Percentiles rank a stretch among this genome's conserved stretches.
Conservation (phyloP, 1,140 invertebrate genomes). For the Lordiphosa collinella region DNA sequence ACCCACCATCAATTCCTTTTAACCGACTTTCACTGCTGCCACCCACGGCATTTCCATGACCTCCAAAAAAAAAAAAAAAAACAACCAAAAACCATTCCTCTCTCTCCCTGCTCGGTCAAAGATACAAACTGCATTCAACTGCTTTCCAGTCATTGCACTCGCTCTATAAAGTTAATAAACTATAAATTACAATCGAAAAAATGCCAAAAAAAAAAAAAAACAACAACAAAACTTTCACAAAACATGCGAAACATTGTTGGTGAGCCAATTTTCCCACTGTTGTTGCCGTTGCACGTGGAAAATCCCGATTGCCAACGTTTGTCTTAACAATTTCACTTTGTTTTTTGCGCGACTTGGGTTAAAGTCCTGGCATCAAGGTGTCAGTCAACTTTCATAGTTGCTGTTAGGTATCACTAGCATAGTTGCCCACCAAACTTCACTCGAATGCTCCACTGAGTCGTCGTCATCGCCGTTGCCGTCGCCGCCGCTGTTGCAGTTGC, state of each 20-base stretch:
- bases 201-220: constrained; percentile 65
- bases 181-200: constrained; percentile 71
- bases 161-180: constrained; percentile 73
- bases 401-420: constrained; percentile 66
- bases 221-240: constrained; percentile 56
- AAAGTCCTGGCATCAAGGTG: constrained; percentile 67
- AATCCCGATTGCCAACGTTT: constrained; percentile 47
- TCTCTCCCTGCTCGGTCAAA: neutral
- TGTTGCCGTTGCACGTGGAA: constrained; percentile 56
- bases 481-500: constrained; percentile 1
- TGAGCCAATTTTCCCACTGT: constrained; percentile 33
- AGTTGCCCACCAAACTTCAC: constrained; percentile 70
- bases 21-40: constrained; percentile 70
- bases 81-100: neutral
- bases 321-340: constrained; percentile 68
- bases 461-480: neutral
- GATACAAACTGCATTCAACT: constrained; percentile 11
- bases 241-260: constrained; percentile 23
- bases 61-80: constrained; percentile 37
- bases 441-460: constrained; percentile 71
- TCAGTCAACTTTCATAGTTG: constrained; percentile 66
- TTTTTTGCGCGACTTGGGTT: constrained; percentile 51
- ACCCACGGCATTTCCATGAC: constrained; percentile 70
- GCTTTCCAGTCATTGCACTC: constrained; percentile 71
- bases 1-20: constrained; percentile 27